phyloP scores from a whole-genome alignment of 1,140 invertebrate genomes.

The Calliphora vicina region DNA sequence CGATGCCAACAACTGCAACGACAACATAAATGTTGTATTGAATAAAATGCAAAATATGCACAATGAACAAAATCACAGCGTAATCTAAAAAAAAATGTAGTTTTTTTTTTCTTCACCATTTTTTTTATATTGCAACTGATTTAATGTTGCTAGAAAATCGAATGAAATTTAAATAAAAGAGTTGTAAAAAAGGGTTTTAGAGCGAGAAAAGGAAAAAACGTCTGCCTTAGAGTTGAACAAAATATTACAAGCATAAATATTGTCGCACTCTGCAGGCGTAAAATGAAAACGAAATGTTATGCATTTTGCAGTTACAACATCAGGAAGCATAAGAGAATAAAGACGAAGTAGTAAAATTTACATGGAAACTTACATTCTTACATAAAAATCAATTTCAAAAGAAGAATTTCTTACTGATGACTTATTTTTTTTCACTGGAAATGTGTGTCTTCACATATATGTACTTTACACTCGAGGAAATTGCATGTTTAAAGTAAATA shows the following conservation, averaged over 20 bases:
- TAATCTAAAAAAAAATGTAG: not conserved
- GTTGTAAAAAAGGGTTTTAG: not conserved
- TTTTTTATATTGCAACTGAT: not conserved
- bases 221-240: not conserved
- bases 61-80: not conserved
- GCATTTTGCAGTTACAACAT: not conserved
- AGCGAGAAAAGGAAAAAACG: not conserved
- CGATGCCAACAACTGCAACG: not conserved
- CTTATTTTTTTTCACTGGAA: not conserved
- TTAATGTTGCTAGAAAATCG: not conserved
- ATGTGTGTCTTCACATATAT: too few species aligned
- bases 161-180: constrained; percentile 2
- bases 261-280: not conserved
- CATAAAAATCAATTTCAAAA: not conserved
- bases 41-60: constrained; percentile 13
- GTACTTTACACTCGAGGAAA: too few species aligned
- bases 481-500: too few species aligned
- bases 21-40: not conserved
- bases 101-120: not conserved
- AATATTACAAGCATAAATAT: not conserved
- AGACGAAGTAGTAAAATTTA: too few species aligned
- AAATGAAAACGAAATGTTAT: not conserved
- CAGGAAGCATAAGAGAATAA: too few species aligned
- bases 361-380: too few species aligned
- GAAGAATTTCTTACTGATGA: not conserved